These are phyloP conservation scores for Pitangus sulphuratus DNA, from an alignment of 2,797 vertebrate species.

Conservation along the genomic window DNA sequence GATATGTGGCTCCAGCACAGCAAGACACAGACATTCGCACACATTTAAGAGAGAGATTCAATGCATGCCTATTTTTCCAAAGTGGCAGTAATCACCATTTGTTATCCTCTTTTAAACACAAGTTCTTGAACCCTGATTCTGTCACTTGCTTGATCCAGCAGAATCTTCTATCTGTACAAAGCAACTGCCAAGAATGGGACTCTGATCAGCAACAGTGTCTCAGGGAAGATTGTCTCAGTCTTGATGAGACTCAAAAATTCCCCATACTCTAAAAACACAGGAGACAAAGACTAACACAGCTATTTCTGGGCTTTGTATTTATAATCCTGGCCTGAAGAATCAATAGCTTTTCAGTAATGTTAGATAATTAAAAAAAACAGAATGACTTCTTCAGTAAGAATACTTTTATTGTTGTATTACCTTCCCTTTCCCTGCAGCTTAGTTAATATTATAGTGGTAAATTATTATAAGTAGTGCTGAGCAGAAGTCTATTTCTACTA, in stretches of 20 bases:
- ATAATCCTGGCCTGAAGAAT: neutral
- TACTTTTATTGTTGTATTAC: neutral
- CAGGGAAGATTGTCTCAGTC: neutral
- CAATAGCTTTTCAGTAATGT: neutral
- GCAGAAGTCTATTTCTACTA: neutral
- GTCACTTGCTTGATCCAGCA: neutral
- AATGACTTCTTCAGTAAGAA: neutral
- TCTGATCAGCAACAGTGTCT: neutral
- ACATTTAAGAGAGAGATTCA: neutral
- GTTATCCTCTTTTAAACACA: neutral
- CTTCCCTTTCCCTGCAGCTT: neutral
- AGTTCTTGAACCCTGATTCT: neutral
- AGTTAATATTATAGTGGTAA: neutral
- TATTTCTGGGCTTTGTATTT: neutral
- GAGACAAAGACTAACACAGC: neutral
- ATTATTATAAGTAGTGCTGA: neutral
- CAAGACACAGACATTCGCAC: neutral
- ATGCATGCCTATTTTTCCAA: neutral
- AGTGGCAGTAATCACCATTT: neutral
- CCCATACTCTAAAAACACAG: neutral
- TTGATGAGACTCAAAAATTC: neutral
- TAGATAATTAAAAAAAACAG: neutral
- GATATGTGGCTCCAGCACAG: neutral
- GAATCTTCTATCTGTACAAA: neutral
- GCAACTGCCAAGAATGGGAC: neutral